These are phyloP conservation scores for Galbula dea DNA, from an alignment of 2,113 vertebrate species.

Conservation along the genomic window DNA sequence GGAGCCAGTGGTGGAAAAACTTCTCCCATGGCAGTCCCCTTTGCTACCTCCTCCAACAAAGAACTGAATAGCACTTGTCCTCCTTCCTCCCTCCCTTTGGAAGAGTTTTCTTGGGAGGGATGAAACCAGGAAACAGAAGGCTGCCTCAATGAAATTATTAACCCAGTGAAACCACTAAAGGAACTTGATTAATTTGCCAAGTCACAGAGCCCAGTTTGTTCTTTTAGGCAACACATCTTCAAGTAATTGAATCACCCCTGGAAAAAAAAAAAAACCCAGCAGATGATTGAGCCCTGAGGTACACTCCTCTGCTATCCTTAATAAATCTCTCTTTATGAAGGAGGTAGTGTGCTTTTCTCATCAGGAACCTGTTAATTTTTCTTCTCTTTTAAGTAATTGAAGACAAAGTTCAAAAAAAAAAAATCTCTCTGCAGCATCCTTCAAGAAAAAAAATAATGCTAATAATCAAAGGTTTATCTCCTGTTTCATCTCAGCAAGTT, in stretches of 20 bases:
- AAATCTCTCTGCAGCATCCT: slow-evolving; percentile 40
- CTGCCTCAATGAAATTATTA: slow-evolving; percentile 55
- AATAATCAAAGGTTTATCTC: slow-evolving; percentile 55
- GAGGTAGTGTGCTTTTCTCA: slow-evolving; percentile 46
- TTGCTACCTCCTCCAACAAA: not conserved
- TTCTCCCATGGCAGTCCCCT: accelerated
- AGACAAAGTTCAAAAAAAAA: slow-evolving; percentile 48
- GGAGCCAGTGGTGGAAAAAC: not conserved
- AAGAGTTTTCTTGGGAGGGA: slow-evolving; percentile 19
- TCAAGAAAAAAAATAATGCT: slow-evolving; percentile 9
- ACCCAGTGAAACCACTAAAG: slow-evolving; percentile 51
- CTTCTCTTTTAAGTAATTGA: slow-evolving; percentile 54
- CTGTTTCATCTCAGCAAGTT: slow-evolving; percentile 49
- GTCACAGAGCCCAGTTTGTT: slow-evolving; percentile 54
- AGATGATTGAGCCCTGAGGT: slow-evolving; percentile 62
- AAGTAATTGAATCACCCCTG: slow-evolving; percentile 63
- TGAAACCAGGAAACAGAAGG: slow-evolving; percentile 41
- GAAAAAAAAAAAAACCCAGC: slow-evolving; percentile 42
- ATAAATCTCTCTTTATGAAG: slow-evolving; percentile 61
- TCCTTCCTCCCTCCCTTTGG: not conserved
- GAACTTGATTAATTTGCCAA: slow-evolving; percentile 64
- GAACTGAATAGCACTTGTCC: not conserved
- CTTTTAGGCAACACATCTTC: slow-evolving; percentile 63
- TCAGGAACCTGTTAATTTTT: slow-evolving; percentile 58
- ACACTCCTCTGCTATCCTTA: not conserved